phyloP scores from a whole-genome alignment of 2,888 invertebrate genomes.

The Marasmarcha lunaedactyla region DNA sequence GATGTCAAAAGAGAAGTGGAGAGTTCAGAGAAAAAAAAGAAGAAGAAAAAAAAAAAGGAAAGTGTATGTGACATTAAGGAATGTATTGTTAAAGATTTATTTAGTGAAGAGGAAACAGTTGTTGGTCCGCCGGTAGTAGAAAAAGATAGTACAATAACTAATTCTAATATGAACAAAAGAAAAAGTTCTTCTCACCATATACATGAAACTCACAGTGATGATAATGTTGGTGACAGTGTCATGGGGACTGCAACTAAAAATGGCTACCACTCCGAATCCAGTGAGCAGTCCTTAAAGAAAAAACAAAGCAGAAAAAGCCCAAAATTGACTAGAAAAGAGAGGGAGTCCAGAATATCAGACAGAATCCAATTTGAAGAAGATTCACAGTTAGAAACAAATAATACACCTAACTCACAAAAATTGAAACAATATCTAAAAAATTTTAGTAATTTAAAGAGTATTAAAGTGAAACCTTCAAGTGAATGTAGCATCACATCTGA shows the following conservation, averaged over 20 bases:
- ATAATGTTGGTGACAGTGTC: neutral
- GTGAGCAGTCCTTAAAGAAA: neutral
- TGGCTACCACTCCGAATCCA: neutral
- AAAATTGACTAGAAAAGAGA: neutral
- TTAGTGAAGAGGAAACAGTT: slow-evolving; percentile 19
- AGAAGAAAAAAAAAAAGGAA: slow-evolving; percentile 12
- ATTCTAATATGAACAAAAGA: slow-evolving; percentile 1
- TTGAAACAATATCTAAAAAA: slow-evolving; percentile 26
- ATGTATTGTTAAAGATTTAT: slow-evolving; percentile 14
- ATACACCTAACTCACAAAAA: slow-evolving; percentile 14
- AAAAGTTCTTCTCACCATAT: neutral
- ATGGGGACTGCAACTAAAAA: neutral
- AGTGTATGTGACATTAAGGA: slow-evolving; percentile 6
- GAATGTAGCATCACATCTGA: slow-evolving; percentile 23
- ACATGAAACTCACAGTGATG: slow-evolving; percentile 1
- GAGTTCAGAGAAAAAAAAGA: slow-evolving; percentile 9
- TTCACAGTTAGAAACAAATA: slow-evolving; percentile 4
- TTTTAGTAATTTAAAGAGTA: slow-evolving; percentile 23
- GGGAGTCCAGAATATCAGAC: slow-evolving; percentile 28
- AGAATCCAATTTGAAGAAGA: slow-evolving; percentile 42
- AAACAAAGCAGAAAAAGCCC: neutral
- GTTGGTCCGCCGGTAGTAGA: slow-evolving; percentile 10
- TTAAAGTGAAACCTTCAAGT: slow-evolving; percentile 13
- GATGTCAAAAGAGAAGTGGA: slow-evolving; percentile 13
- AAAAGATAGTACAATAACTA: neutral